Conservation (phyloP, 2,113 vertebrate species). For the Melanotaenia duboulayi region DNA sequence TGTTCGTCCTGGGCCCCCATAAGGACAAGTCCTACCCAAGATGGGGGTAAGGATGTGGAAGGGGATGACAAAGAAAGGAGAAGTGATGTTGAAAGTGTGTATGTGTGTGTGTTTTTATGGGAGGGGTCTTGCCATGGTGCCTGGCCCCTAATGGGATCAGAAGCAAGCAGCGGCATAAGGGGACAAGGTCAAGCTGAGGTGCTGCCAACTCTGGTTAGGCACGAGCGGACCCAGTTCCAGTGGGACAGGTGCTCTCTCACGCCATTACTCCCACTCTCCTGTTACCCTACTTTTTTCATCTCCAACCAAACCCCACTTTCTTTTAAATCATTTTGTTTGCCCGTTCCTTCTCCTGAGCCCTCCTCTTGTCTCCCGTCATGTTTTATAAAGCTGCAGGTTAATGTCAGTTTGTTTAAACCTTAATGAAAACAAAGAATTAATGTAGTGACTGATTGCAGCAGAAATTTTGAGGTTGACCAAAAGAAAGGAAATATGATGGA, state of each 20-base stretch:
- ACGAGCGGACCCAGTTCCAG: constrained; percentile 54
- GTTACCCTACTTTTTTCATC: constrained; percentile 51
- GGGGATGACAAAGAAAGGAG: constrained; percentile 16
- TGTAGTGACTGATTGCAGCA: background rate
- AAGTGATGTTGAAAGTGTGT: constrained; percentile 22
- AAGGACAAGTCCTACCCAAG: constrained; percentile 38
- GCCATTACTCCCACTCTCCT: constrained; percentile 60
- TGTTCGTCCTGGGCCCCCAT: constrained; percentile 70
- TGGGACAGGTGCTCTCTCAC: constrained; percentile 80
- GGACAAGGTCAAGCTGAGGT: constrained; percentile 76
- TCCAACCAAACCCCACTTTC: constrained; percentile 22
- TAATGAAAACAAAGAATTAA: background rate
- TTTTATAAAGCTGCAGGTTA: background rate
- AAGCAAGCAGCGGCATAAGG: constrained; percentile 60
- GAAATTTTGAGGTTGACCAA: background rate
- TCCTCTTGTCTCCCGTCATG: background rate
- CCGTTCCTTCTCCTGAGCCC: fast-evolving
- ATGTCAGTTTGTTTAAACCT: background rate
- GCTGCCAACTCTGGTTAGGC: constrained; percentile 80
- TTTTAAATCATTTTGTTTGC: constrained; percentile 38
- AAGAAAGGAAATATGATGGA: background rate
- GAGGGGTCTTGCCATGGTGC: constrained; percentile 63
- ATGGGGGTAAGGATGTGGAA: constrained; percentile 44
- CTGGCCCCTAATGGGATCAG: constrained; percentile 79
- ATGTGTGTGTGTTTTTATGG: constrained; percentile 19